phyloP scores from a whole-genome alignment of 2,888 invertebrate species.

The Mayetiola destructor region DNA sequence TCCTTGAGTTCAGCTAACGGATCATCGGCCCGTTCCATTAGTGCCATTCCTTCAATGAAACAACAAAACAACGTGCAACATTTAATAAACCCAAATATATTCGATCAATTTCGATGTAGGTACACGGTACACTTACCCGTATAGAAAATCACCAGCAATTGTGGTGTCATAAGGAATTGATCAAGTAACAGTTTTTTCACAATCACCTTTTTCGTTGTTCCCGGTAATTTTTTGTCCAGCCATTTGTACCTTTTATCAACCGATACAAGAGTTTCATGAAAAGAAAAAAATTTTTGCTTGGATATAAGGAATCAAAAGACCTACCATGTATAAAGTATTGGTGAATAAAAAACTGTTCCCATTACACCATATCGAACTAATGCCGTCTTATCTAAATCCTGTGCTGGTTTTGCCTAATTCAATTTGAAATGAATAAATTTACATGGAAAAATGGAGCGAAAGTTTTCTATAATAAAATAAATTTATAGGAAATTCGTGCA shows the following conservation, averaged over 20 bases:
- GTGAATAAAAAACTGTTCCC: slow-evolving; percentile 45
- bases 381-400: slow-evolving; percentile 38
- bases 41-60: slow-evolving; percentile 48
- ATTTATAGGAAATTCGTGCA: slow-evolving; percentile 1
- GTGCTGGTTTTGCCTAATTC: slow-evolving; percentile 22
- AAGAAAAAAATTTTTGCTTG: background rate
- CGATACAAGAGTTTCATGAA: slow-evolving; percentile 10
- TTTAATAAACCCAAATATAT: background rate
- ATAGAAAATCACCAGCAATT: slow-evolving; percentile 54
- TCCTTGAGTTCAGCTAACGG: slow-evolving; percentile 52
- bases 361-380: slow-evolving; percentile 45
- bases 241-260: slow-evolving; percentile 55
- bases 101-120: background rate
- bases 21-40: slow-evolving; percentile 56
- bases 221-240: slow-evolving; percentile 54
- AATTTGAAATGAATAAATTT: slow-evolving; percentile 12
- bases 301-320: slow-evolving; percentile 20
- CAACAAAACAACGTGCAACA: background rate
- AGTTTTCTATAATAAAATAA: too few relatives aligned
- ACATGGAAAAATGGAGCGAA: too few relatives aligned
- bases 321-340: slow-evolving; percentile 47
- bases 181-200: slow-evolving; percentile 56
- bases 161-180: slow-evolving; percentile 63
- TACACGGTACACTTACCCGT: slow-evolving; percentile 51
- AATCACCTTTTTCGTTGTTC: slow-evolving; percentile 47